A percentile compares a stretch with the other conserved stretches of the same genome.
Conservation (phyloP, 1,140 invertebrate genomes). For the Drosophila guanche region DNA sequence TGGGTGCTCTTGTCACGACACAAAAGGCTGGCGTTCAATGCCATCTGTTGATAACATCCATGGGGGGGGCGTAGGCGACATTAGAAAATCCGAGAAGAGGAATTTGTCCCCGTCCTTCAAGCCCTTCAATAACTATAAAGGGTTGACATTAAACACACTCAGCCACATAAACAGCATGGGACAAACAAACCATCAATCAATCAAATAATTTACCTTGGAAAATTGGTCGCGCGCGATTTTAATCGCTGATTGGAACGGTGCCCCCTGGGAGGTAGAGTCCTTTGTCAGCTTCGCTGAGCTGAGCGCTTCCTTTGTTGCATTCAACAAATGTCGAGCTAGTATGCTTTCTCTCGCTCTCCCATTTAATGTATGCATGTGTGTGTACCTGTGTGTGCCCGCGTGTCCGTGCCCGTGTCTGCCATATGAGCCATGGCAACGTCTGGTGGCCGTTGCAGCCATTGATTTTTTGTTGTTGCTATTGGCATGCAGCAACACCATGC, state of each 20-base stretch:
- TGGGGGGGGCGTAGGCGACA: slow-evolving; percentile 6
- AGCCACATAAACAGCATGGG: slow-evolving; percentile 5
- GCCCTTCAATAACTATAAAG: slow-evolving; percentile 29
- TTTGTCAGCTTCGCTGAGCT: slow-evolving; percentile 60
- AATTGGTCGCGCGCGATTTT: slow-evolving; percentile 62
- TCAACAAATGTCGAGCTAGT: slow-evolving; percentile 56
- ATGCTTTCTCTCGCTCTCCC: not conserved
- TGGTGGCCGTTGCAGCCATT: slow-evolving; percentile 55
- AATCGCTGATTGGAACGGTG: slow-evolving; percentile 50
- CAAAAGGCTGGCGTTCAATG: slow-evolving; percentile 18
- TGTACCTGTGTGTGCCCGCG: slow-evolving; percentile 7
- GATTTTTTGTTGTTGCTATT: slow-evolving; percentile 70
- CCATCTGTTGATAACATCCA: slow-evolving; percentile 19
- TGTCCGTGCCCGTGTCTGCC: slow-evolving; percentile 23
- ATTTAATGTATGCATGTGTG: not conserved
- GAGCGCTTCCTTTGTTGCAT: slow-evolving; percentile 33
- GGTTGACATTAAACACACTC: slow-evolving; percentile 39
- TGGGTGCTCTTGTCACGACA: slow-evolving; percentile 14
- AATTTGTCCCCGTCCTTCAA: slow-evolving; percentile 13
- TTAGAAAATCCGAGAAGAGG: not conserved
- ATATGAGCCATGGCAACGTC: slow-evolving; percentile 57
- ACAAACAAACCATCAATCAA: slow-evolving; percentile 48
- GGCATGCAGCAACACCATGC: slow-evolving; percentile 52
- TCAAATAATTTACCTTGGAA: slow-evolving; percentile 45
- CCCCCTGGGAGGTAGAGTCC: slow-evolving; percentile 17